Evolutionary conservation across 92 coral and sea anemone species (phyloP), one percentile per base, ranked within the genome.

Genomic region (Palythoa grandis): DNA sequence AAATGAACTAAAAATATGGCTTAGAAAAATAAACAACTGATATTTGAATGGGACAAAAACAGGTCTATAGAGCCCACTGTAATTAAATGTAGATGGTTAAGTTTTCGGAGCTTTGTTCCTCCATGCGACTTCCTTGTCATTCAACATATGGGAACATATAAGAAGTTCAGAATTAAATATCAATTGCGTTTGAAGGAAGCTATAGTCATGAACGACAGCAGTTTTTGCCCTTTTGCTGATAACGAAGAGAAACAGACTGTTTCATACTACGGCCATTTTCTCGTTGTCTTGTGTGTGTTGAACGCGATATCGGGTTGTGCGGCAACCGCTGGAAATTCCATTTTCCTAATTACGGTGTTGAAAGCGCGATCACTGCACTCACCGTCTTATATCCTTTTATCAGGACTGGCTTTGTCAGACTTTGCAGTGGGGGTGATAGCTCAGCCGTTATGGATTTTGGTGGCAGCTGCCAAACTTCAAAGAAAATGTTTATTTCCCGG

Each of bases 361-460:
- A 52, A 63, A 75, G n/a, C 79, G n/a, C 79, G 61, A 19, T 75
- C 79, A 2, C 43, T 75, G 29, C 79, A 20, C 11, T 22, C 43
- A 39, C 61, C 79, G 1, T 52, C 79, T 11, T 50, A 52, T n/a
- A 17, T 52, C 11, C 22, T 75, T 4, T 19, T 75, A 16, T 75
- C 79, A 75, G 79, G 79, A 29, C 57, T 75, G 63, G 61, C 79
- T 52, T 52, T 75, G 22, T 52, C 79, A 16, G 79, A 75, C 22
- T 40, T 75, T 11, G 65, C 40, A 23, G 60, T 75, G 14, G 79
- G 79, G 16, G 4, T 75, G 3, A 39, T 75, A 11, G 60, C 54
- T 5, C 79, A 75, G 14, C 79, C 79, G 11, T 3, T n/a, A 37
- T 75, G 79, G 79, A 48, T 75, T 54, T 23, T 75, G 17, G 79